Percentiles rank a stretch among this genome's conserved stretches.
These are phyloP conservation scores for Morbakka virulenta DNA, from an alignment of 30 jellyfish, hydroid and myxozoan genomes.

Conservation along the genomic window DNA sequence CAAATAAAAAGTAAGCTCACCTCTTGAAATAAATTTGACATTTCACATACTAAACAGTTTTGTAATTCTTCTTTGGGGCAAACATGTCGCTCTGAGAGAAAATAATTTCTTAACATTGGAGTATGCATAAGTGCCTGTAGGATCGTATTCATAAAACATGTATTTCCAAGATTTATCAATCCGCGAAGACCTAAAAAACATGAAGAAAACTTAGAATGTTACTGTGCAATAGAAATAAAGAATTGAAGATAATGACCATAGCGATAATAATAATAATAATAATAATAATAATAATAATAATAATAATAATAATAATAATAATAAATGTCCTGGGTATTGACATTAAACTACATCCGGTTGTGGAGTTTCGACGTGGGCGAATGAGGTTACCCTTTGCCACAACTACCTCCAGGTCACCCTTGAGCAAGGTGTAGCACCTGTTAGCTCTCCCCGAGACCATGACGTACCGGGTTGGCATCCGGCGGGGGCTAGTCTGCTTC, in stretches of 20 bases:
- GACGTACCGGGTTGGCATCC: too few species aligned
- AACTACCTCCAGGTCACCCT: too few species aligned
- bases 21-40: constrained; percentile 86
- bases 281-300: background rate
- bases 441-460: too few species aligned
- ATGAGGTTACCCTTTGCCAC: too few species aligned
- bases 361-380: too few species aligned
- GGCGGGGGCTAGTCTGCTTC: too few species aligned
- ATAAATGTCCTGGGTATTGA: too few species aligned
- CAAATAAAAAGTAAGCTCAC: constrained; percentile 20
- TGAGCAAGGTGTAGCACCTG: too few species aligned
- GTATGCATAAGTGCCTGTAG: constrained; percentile 87
- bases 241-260: too few species aligned
- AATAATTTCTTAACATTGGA: constrained; percentile 86
- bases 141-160: constrained; percentile 90
- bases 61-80: constrained; percentile 83
- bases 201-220: too few species aligned
- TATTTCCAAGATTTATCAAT: constrained; percentile 80
- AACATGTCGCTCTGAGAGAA: constrained; percentile 75
- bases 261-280: background rate
- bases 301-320: background rate
- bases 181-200: constrained; percentile 81
- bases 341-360: too few species aligned
- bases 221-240: background rate
- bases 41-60: constrained; percentile 85